phyloP scores from a whole-genome alignment of 2,113 vertebrate genomes.

The Hemiprocne comata region DNA sequence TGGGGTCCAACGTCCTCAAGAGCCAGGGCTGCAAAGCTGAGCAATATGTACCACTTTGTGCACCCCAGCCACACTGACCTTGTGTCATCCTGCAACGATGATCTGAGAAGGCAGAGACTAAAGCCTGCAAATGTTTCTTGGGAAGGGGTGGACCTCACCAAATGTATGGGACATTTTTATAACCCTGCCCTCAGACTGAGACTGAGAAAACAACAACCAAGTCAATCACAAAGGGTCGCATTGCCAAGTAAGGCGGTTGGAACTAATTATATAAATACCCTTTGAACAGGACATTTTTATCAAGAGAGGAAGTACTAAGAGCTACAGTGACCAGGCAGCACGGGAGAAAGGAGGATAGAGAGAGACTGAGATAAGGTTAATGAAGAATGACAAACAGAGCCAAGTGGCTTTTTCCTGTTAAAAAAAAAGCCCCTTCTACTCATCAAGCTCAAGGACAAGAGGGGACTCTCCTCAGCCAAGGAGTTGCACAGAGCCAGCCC shows the following conservation, averaged over 20 bases:
- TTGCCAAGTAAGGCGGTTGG: constrained; percentile 45
- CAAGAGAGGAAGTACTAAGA: constrained; percentile 54
- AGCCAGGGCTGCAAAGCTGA: background rate
- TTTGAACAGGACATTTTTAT: constrained; percentile 53
- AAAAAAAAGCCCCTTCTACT: background rate
- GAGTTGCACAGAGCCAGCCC: background rate
- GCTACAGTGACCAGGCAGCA: constrained; percentile 28
- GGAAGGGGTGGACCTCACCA: background rate
- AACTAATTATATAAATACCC: constrained; percentile 53
- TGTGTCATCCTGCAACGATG: background rate
- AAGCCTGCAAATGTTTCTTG: background rate
- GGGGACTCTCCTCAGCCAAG: background rate
- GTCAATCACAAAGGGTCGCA: background rate
- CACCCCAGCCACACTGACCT: background rate
- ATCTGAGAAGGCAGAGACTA: background rate
- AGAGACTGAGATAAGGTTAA: constrained; percentile 58
- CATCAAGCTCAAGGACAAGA: background rate
- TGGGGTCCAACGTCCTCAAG: background rate
- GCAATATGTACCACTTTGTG: fast-evolving
- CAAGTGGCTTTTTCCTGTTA: constrained; percentile 56
- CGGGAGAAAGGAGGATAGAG: constrained; percentile 25
- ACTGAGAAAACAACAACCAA: background rate
- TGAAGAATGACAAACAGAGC: constrained; percentile 53
- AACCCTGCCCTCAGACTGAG: background rate
- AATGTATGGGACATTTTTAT: background rate